A percentile compares a stretch with the other conserved stretches of the same genome.
phyloP scores from a whole-genome alignment of 2,113 vertebrate genomes.

The Scomber colias region DNA sequence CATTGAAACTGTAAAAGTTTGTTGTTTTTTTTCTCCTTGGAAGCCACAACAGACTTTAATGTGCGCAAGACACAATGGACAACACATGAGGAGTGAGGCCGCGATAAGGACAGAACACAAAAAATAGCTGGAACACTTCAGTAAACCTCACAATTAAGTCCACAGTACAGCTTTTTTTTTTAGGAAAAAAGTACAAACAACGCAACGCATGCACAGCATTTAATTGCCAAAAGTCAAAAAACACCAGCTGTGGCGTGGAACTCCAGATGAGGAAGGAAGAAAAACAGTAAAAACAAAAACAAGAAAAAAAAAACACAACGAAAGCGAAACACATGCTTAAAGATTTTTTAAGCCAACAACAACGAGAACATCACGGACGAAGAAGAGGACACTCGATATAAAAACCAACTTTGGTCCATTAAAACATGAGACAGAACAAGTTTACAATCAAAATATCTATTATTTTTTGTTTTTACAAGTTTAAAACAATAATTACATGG shows the following conservation, averaged over 20 bases:
- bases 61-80: slow-evolving; percentile 87
- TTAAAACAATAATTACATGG: slow-evolving; percentile 97
- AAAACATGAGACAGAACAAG: slow-evolving; percentile 93
- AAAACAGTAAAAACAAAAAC: slow-evolving; percentile 48
- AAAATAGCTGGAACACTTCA: slow-evolving; percentile 83
- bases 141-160: slow-evolving; percentile 83
- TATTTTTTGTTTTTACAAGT: slow-evolving; percentile 90
- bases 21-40: slow-evolving; percentile 78
- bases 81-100: slow-evolving; percentile 84
- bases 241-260: slow-evolving; percentile 87
- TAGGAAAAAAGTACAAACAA: slow-evolving; percentile 85
- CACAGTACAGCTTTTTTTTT: slow-evolving; percentile 79
- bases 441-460: slow-evolving; percentile 98
- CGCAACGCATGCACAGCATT: slow-evolving; percentile 93
- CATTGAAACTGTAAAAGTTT: slow-evolving; percentile 87
- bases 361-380: slow-evolving; percentile 78
- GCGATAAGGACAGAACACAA: slow-evolving; percentile 77
- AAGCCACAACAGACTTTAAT: slow-evolving; percentile 86
- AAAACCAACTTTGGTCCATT: slow-evolving; percentile 97
- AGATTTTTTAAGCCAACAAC: slow-evolving; percentile 84
- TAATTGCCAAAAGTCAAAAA: slow-evolving; percentile 82
- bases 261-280: slow-evolving; percentile 75
- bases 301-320: slow-evolving; percentile 61
- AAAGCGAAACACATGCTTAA: slow-evolving; percentile 90
- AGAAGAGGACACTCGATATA: slow-evolving; percentile 85